A percentile compares a stretch with the other conserved stretches of the same genome.
Conservation (phyloP, 92 coral and sea anemone species). For the Heteractis magnifica region DNA sequence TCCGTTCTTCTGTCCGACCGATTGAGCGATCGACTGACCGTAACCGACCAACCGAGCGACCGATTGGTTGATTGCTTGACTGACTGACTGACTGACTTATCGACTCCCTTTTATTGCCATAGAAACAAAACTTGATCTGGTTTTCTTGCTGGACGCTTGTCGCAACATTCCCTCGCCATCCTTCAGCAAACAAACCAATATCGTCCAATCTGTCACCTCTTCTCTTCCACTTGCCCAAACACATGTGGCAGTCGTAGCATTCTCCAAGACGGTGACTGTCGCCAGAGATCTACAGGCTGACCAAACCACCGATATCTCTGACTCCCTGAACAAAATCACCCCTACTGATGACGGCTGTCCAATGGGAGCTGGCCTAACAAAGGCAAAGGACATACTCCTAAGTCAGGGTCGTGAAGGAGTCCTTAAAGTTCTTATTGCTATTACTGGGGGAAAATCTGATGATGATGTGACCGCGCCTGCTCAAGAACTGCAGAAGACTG, state of each 20-base stretch:
- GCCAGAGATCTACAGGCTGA: constrained; percentile 43
- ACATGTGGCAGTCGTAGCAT: constrained; percentile 52
- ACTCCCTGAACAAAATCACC: not conserved
- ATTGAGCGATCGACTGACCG: too few species aligned
- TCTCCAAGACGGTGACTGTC: constrained; percentile 56
- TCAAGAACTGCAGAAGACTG: constrained; percentile 44
- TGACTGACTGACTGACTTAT: not conserved
- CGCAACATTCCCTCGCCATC: constrained; percentile 54
- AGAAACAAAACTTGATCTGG: constrained; percentile 67
- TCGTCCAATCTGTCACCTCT: constrained; percentile 42
- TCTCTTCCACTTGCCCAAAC: constrained; percentile 49
- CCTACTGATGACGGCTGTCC: constrained; percentile 33
- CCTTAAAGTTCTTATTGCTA: constrained; percentile 53
- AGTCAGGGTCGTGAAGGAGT: constrained; percentile 59
- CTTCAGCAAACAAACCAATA: constrained; percentile 44
- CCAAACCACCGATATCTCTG: constrained; percentile 8
- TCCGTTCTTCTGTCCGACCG: too few species aligned
- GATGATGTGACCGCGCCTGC: constrained; percentile 68
- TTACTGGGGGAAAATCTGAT: constrained; percentile 74
- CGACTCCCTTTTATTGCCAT: not conserved
- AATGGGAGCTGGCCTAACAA: constrained; percentile 20
- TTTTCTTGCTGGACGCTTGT: constrained; percentile 61
- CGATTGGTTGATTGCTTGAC: not conserved
- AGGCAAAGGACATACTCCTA: constrained; percentile 23
- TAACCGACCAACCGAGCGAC: too few species aligned